Evolutionary conservation across 2,888 invertebrate species (phyloP).

Genomic region (Ametastegia equiseti): DNA sequence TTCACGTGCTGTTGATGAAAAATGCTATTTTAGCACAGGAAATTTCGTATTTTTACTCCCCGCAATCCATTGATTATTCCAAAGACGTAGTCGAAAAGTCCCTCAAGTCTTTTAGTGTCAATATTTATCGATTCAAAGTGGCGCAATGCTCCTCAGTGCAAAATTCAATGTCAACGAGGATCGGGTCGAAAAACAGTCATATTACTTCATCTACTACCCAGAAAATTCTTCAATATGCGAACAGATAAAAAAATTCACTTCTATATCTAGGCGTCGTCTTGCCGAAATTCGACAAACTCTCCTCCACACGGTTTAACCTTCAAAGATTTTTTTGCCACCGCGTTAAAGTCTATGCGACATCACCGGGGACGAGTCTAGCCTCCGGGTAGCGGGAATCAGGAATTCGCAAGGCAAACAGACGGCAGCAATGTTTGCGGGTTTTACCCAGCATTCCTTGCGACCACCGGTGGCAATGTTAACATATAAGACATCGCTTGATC

Average conservation of each 20-base stretch:
- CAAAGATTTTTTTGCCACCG: constrained; percentile 15
- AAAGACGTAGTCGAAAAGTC: background rate
- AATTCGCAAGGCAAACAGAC: constrained; percentile 34
- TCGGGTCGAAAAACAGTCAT: background rate
- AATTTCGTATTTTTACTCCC: background rate
- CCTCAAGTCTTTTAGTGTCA: background rate
- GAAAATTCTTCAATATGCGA: background rate
- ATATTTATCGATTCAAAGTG: background rate
- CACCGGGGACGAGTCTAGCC: constrained; percentile 23
- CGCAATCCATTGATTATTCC: background rate
- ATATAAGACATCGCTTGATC: constrained; percentile 20
- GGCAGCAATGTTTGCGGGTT: constrained; percentile 29
- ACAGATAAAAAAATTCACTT: background rate
- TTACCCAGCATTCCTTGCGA: constrained; percentile 33
- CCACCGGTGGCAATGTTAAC: constrained; percentile 38
- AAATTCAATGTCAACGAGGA: constrained; percentile 9
- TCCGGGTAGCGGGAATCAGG: constrained; percentile 10
- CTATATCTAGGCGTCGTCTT: background rate
- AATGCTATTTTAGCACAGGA: background rate
- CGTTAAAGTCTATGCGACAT: constrained; percentile 31
- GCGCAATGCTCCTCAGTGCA: background rate
- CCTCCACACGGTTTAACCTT: constrained; percentile 28
- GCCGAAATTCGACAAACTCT: background rate
- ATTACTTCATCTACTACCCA: background rate
- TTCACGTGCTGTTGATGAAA: background rate